A percentile compares a stretch with the other conserved stretches of the same genome.
These are phyloP conservation scores for Boloria selene DNA, from an alignment of 2,888 invertebrate genomes.

Conservation along the genomic window DNA sequence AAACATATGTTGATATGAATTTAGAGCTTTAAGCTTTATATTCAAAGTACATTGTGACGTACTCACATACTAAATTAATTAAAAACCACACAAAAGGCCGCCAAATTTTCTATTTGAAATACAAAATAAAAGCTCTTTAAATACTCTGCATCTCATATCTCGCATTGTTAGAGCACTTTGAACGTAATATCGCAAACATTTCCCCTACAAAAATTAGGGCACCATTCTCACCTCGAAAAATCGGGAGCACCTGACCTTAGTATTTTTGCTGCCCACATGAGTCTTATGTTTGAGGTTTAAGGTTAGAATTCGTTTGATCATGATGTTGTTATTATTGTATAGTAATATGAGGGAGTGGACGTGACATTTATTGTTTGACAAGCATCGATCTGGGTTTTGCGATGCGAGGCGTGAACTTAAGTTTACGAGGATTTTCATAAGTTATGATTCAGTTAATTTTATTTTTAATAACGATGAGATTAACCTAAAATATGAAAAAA, in stretches of 20 bases:
- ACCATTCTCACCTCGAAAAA: slow-evolving; percentile 78
- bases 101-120: not conserved
- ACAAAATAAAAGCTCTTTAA: slow-evolving; percentile 12
- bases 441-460: not conserved
- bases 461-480: too few relatives aligned
- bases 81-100: not conserved
- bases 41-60: not conserved
- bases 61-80: slow-evolving; percentile 7
- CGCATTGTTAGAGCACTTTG: slow-evolving; percentile 43
- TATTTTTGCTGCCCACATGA: slow-evolving; percentile 38
- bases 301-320: slow-evolving; percentile 42
- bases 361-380: slow-evolving; percentile 83
- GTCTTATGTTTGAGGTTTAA: slow-evolving; percentile 43
- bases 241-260: slow-evolving; percentile 54
- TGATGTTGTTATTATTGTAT: slow-evolving; percentile 42
- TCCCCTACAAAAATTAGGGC: slow-evolving; percentile 69
- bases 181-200: slow-evolving; percentile 68
- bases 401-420: slow-evolving; percentile 71
- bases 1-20: too few relatives aligned
- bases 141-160: slow-evolving; percentile 24
- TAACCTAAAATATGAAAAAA: too few relatives aligned
- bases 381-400: slow-evolving; percentile 81
- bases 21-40: too few relatives aligned
- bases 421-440: slow-evolving; percentile 43
- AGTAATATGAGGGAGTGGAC: slow-evolving; percentile 79